Percentiles rank a stretch among this genome's conserved stretches.
phyloP scores from a whole-genome alignment of 2,888 invertebrate genomes.

The Macrophya alboannulata region DNA sequence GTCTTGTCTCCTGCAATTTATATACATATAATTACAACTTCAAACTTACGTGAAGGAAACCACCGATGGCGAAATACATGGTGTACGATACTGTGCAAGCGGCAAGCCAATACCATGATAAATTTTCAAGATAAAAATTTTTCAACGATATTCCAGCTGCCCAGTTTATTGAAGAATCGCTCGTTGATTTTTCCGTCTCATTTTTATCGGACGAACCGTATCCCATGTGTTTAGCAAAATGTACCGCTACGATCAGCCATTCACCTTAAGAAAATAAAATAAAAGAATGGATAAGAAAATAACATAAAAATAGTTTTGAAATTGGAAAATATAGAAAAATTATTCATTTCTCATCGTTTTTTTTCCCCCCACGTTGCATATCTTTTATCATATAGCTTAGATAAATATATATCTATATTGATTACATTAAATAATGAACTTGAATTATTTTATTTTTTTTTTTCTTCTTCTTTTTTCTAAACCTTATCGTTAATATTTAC shows the following conservation, averaged over 20 bases:
- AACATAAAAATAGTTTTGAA: background rate
- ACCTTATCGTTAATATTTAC: background rate
- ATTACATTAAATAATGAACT: no score
- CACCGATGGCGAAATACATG: conserved; percentile 85
- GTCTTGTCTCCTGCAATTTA: no score
- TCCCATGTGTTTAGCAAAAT: conserved; percentile 83
- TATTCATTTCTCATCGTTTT: background rate
- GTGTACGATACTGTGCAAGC: conserved; percentile 82
- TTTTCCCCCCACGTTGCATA: background rate
- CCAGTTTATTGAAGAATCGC: conserved; percentile 77
- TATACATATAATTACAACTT: background rate
- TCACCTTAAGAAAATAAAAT: conserved; percentile 82
- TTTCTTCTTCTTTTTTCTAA: background rate
- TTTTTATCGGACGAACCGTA: conserved; percentile 67
- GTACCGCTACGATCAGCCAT: conserved; percentile 86
- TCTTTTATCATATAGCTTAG: no score
- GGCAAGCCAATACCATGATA: conserved; percentile 80
- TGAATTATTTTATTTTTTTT: no score
- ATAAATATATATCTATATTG: no score
- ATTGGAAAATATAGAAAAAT: background rate
- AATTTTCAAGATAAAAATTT: conserved; percentile 82
- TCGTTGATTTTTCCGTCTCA: conserved; percentile 67
- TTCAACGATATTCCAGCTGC: conserved; percentile 80
- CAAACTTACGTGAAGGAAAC: conserved; percentile 86
- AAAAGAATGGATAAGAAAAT: background rate